Evolutionary conservation across 2,797 vertebrate genomes (phyloP), one percentile per base, ranked within the genome.

Genomic region (Odontamblyopus rebecca): DNA sequence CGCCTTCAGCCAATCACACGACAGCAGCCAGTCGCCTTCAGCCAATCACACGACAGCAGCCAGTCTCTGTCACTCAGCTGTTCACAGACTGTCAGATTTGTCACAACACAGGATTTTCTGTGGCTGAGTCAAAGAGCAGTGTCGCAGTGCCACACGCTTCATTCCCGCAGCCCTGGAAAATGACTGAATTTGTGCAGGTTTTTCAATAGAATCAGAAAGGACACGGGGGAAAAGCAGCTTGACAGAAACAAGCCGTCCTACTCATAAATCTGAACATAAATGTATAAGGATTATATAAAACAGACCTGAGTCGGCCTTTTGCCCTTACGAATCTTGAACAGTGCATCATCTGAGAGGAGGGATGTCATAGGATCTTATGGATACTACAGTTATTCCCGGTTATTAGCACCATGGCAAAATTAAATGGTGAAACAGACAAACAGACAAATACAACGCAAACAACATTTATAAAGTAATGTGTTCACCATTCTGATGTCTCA

Each of bases 41-140:
- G 48, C 68, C 62, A 68, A 61, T 77, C 74, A 75, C 68, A 77
- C 48, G 75, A 77, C 66, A 68, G 78, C 67, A 73, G 80, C 30
- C 79, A 71, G 69, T 85, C 73, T 72, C 69, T 62, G 72, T 51
- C 68, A 69, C 66, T 86, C 84, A 68, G 78, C 82, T 60, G 76
- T 29, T 86, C 74, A 77, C 80, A 72, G 19, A 35, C 69, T 85
- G 82, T 86, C 88, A 82, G 69, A 80, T 70, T 72, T 84, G 87
- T 89, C 86, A 86, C 71, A 84, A 81, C 67, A 82, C 44, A 78
- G 50, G 26, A 56, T 44, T 77, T 77, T 13, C 68, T 50, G 66
- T 6, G 50, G 72, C 78, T 60, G 38, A 41, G 75, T 57, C 54
- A 73, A 69, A 71, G 79, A 74, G 71, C 72, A 72, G 75, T 81